Percentiles rank a stretch among this genome's conserved stretches.
phyloP scores from a whole-genome alignment of 2,888 invertebrate genomes.

The Crematogaster levior region DNA sequence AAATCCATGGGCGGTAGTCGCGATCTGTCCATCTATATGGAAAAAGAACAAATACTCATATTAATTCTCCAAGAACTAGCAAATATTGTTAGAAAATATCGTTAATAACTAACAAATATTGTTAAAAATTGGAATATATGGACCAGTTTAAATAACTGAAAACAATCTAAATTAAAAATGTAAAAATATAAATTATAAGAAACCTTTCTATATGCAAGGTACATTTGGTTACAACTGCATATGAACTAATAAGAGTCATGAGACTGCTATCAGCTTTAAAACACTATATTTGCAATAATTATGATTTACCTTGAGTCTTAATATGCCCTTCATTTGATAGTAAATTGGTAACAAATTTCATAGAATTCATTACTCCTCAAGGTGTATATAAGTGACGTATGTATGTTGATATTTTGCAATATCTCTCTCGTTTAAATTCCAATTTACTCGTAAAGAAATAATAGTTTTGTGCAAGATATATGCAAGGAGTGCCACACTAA shows the following conservation, averaged over 20 bases:
- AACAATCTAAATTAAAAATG: neutral
- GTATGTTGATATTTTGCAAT: neutral
- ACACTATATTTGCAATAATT: neutral
- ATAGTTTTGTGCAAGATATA: neutral
- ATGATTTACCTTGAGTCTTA: constrained; percentile 12
- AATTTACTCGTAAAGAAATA: neutral
- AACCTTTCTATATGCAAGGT: neutral
- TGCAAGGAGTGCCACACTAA: neutral
- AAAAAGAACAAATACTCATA: constrained; percentile 38
- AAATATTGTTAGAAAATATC: neutral
- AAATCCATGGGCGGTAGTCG: constrained; percentile 82
- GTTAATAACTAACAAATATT: too few species aligned
- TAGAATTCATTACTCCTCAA: neutral
- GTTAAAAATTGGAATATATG: neutral
- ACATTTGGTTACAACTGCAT: neutral
- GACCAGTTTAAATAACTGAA: neutral
- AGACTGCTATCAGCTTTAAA: neutral
- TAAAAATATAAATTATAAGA: neutral
- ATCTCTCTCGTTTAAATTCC: neutral
- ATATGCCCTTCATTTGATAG: neutral
- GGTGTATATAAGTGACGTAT: neutral
- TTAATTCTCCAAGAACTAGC: neutral
- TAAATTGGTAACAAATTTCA: neutral
- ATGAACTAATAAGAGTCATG: neutral
- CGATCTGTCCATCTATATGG: constrained; percentile 82